Evolutionary conservation across 64 coral and sea anemone genomes (phyloP), one percentile per base, ranked within the genome.

Genomic region (Platygyra sinensis): DNA sequence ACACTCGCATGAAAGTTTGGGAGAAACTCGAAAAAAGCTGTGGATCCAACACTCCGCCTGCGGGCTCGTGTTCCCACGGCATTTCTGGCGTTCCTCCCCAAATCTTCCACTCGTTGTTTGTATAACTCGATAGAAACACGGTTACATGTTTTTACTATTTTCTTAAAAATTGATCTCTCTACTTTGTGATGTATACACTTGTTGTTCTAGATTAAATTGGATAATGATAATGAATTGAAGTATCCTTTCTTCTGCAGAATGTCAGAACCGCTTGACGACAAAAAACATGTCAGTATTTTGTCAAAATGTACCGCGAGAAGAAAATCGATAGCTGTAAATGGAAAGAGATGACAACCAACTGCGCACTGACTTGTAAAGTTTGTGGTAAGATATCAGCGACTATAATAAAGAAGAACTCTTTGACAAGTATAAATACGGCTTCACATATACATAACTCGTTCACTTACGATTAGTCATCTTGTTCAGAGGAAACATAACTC

Each of bases 321-420:
- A 31, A 61, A 15, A 30, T 52, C 16, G 80, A 83, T 17, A 18
- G 29, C 36, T 83, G 80, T 32, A 15, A 63, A 27, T 64, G 59
- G 79, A 22, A 30, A 15, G 13, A 55, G 25, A 82, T 82, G 59
- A 82, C 22, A 49, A 67, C 15, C 17, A 49, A 67, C 10, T 83
- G 80, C 80, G 32, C 80, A 14, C 20, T 83, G 19, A 83, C 80
- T 46, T 83, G 80, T 9, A 83, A 83, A 83, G 18, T 65, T 83
- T 67, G 62, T 67, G 80, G 80, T 83, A 67, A 83, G 60, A 57
- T 55, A 24, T 55, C 10, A 55, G 2, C 17, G 54, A 11, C 15
- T 14, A 16, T 16, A 12, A 57, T 16, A 9, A 57, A 57, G 10
- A 14, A 57, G 10, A 0, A 46, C 42, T 46, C 5, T 8, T 46